Base-by-base conservation (phyloP, 2,113 vertebrate genomes). In the Balaenoptera acutorostrata region DNA sequence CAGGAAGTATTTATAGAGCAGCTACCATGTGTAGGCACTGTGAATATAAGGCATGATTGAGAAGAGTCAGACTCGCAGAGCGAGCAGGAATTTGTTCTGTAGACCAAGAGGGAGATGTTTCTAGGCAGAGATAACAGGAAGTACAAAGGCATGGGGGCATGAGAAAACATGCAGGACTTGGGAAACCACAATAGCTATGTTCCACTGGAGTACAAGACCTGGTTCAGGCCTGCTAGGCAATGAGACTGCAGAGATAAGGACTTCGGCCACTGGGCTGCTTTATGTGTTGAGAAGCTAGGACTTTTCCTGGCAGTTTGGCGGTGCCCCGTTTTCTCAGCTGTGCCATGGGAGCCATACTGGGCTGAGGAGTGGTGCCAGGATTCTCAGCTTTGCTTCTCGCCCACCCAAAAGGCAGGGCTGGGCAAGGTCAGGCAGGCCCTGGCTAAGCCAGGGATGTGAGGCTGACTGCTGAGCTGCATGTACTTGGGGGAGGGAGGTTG, bases 401-500 rank as follows among this genome's bases (percentile, higher is more conserved):
- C 63, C 23, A 55, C 61, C 72, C 14, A 39, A 8, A 82, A n/a
- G 31, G 72, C 81, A 94, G 57, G 59, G 52, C 87, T 71, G 66
- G 83, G 72, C 55, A 89, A 23, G 68, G 44, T 66, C 69, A 52
- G 83, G 74, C 55, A 92, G 29, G 68, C 36, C 72, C 64, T 64
- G 63, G 85, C 93, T 82, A 61, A 91, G 86, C 82, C 4, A 21
- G 68, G 52, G 77, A 41, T 15, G 3, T 64, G 55, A 96, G 89
- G 59, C 96, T 31, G 15, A 88, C 90, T 83, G 61, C 86, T 93
- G 97, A 98, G 95, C 98, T 98, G 87, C 94, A 0, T 92, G 83
- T 97, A 97, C 93, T 96, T 96, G 97, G 97, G 71, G 95, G 96
- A 27, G 68, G 86, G 83, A 57, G 27, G 20, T 23, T 96, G 97